phyloP scores from a whole-genome alignment of 2,888 invertebrate species.

The Phrixothrix hirtus region DNA sequence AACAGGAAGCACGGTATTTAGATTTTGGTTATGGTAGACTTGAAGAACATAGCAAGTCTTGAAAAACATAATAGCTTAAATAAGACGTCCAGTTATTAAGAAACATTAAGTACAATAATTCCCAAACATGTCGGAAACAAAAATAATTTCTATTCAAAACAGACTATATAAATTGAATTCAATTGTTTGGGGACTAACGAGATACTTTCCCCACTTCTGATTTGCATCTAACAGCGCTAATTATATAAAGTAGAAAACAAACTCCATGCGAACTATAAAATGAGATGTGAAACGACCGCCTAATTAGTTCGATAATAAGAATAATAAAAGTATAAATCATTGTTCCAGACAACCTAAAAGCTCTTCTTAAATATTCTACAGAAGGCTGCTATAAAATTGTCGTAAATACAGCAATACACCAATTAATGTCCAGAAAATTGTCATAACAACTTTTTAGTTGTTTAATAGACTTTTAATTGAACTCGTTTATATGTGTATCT shows the following conservation, averaged over 20 bases:
- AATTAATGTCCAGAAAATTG: slow-evolving; percentile 7
- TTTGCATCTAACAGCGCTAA: slow-evolving; percentile 12
- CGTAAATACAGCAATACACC: slow-evolving; percentile 1
- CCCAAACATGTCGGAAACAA: slow-evolving; percentile 19
- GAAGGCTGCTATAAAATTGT: slow-evolving; percentile 5
- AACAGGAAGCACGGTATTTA: slow-evolving; percentile 3
- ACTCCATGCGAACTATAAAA: slow-evolving; percentile 9
- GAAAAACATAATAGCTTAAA: not conserved
- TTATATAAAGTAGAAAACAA: slow-evolving; percentile 7
- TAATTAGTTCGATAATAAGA: slow-evolving; percentile 1
- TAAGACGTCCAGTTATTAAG: not conserved
- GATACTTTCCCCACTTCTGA: slow-evolving; percentile 18
- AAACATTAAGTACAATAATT: slow-evolving; percentile 3
- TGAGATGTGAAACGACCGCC: slow-evolving; percentile 6
- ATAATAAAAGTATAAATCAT: not conserved
- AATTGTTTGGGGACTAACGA: slow-evolving; percentile 16
- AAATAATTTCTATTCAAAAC: slow-evolving; percentile 15
- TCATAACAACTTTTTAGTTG: slow-evolving; percentile 2
- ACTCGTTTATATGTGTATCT: not conserved
- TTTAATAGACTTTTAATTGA: slow-evolving; percentile 10
- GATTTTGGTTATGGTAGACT: not conserved
- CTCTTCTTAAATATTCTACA: not conserved
- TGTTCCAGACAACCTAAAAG: not conserved
- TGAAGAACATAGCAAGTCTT: not conserved
- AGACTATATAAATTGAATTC: slow-evolving; percentile 13